Percentiles rank a stretch among this genome's conserved stretches.
These are phyloP conservation scores for Sinotaia quadrata DNA, from an alignment of 2,888 invertebrate genomes.

Conservation along the genomic window DNA sequence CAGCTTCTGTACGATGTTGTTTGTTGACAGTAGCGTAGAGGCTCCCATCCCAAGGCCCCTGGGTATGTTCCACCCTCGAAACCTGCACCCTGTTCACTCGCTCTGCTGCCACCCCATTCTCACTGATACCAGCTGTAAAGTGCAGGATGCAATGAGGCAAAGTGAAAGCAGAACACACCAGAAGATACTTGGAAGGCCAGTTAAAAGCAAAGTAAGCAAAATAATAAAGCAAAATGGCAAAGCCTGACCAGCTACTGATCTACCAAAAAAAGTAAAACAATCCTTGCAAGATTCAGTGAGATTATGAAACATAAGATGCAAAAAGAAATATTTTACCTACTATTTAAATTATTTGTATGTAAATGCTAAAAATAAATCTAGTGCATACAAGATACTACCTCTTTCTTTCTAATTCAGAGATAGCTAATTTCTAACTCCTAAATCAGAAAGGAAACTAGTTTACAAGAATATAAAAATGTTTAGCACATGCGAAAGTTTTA, in stretches of 20 bases:
- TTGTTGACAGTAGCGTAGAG: slow-evolving; percentile 82
- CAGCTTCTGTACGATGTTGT: slow-evolving; percentile 48
- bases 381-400: neutral
- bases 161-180: neutral
- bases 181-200: neutral
- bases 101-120: slow-evolving; percentile 48
- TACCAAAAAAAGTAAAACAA: neutral
- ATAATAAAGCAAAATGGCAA: neutral
- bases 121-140: slow-evolving; percentile 51
- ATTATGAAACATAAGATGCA: neutral
- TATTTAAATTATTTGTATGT: neutral
- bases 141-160: slow-evolving; percentile 9
- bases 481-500: too few species aligned
- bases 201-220: neutral
- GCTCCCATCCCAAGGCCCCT: slow-evolving; percentile 83
- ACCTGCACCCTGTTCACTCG: slow-evolving; percentile 4
- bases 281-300: neutral
- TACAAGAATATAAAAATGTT: too few species aligned
- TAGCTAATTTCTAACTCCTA: too few species aligned
- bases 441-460: too few species aligned
- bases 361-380: neutral
- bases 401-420: too few species aligned
- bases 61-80: slow-evolving; percentile 34
- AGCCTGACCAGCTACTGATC: neutral
- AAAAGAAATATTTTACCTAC: neutral